Evolutionary conservation across 35 echinoderm and acorn worm genomes (phyloP), one percentile per base, ranked within the genome.

Genomic region (Heliocidaris tuberculata): DNA sequence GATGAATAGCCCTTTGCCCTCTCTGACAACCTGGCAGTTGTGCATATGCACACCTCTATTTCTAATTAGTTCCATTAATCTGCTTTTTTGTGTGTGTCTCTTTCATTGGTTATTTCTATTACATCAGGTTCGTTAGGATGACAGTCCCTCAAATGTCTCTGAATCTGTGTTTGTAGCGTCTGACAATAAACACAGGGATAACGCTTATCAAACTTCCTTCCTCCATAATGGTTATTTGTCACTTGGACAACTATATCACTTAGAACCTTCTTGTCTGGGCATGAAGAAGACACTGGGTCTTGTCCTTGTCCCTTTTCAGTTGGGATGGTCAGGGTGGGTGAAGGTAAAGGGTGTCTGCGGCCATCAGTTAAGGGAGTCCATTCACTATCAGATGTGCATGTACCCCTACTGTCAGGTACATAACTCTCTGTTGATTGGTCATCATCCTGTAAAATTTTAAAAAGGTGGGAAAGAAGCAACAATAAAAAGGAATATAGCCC

Each of bases 141-240:
- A 24, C 85, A 86, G 12, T 17, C 85, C 85, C 85, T 86, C 19
- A 86, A 30, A 86, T 86, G 19, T 86, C 85, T 86, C 31, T 86
- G 85, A 86, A 86, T 86, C 19, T 24, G 85, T 86, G 85, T 86
- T 86, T 86, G 85, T 86, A 86, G 85, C 19, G 85, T 86, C 85
- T 86, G 85, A 86, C 85, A 86, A 86, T 86, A 86, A 86, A 86
- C 85, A 86, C 85, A 86, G 7, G 19, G 85, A 31, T 2, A 86
- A 17, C 31, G 85, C 85, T 86, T 86, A 86, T 86, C 85, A 13
- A 86, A 13, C 85, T 86, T 86, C 85, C 50, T 52, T 52, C 12
- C 85, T 86, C 2, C 2, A 86, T 86, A 7, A 86, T 16, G 85
- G 85, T 86, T 86, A 16, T 86, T 86, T 24, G 19, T 86, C 85